Percentiles rank a stretch among this genome's conserved stretches.
Conservation (phyloP, 2,797 vertebrate species). For the Rhincodon typus region DNA sequence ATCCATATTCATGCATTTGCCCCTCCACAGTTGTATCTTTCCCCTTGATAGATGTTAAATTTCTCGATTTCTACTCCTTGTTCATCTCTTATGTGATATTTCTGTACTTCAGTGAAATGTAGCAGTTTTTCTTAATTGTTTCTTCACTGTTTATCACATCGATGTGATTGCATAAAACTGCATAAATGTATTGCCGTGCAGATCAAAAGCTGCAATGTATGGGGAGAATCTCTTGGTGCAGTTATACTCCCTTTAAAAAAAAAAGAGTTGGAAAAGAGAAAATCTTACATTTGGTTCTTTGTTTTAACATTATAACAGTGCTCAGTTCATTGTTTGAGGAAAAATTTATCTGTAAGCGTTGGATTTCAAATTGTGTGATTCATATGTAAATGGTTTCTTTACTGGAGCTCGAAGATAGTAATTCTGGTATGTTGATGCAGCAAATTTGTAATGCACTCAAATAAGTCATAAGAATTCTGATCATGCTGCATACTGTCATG, state of each 20-base stretch:
- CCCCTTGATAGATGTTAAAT: not conserved
- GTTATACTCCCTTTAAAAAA: not conserved
- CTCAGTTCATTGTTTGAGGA: not conserved
- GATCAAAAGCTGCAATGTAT: not conserved
- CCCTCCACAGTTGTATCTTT: not conserved
- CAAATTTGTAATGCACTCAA: not conserved
- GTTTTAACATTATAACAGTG: not conserved
- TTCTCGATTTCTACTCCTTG: not conserved
- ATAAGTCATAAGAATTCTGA: constrained; percentile 11
- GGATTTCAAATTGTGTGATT: not conserved
- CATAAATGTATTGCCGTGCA: not conserved
- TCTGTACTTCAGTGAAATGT: not conserved
- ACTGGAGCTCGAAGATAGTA: not conserved
- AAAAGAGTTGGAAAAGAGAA: not conserved
- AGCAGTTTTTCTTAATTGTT: not conserved
- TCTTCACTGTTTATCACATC: not conserved
- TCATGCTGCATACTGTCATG: not conserved
- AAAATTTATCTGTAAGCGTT: not conserved
- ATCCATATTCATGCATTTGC: not conserved
- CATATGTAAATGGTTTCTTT: not conserved
- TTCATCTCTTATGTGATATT: not conserved
- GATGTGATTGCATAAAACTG: not conserved
- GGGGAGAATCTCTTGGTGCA: too few relatives aligned
- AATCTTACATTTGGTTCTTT: not conserved
- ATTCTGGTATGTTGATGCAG: constrained; percentile 9